These are phyloP conservation scores for Cynopterus brachyotis DNA, from an alignment of 2,113 vertebrate genomes.

Conservation along the genomic window DNA sequence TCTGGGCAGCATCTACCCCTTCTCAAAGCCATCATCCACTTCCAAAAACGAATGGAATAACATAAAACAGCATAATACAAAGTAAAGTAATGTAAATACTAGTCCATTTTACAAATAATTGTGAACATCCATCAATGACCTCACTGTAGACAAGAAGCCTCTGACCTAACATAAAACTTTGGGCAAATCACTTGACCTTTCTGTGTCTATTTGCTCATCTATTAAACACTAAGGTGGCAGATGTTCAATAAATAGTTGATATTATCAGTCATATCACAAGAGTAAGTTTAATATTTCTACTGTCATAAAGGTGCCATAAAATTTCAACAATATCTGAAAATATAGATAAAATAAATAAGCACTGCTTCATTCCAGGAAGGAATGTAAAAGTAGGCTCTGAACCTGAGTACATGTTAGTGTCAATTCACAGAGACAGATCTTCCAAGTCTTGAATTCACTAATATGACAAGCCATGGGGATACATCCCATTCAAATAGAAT, in stretches of 20 bases:
- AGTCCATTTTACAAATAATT: background rate
- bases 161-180: background rate
- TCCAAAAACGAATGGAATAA: background rate
- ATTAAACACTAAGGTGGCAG: background rate
- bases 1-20: background rate
- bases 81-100: background rate
- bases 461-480: accelerated
- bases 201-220: background rate
- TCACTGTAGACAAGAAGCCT: background rate
- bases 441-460: background rate
- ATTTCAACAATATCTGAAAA: background rate
- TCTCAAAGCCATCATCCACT: background rate
- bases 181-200: background rate
- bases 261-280: background rate
- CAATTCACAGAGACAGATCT: background rate
- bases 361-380: background rate
- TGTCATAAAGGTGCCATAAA: background rate
- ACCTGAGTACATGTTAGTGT: background rate
- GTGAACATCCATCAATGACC: background rate
- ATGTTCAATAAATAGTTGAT: background rate
- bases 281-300: background rate
- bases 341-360: background rate
- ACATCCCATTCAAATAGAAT: background rate
- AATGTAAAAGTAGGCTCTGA: background rate
- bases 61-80: background rate